Evolutionary conservation across 2,888 invertebrate genomes (phyloP), one percentile per base, ranked within the genome.

Genomic region (Formica aserva): DNA sequence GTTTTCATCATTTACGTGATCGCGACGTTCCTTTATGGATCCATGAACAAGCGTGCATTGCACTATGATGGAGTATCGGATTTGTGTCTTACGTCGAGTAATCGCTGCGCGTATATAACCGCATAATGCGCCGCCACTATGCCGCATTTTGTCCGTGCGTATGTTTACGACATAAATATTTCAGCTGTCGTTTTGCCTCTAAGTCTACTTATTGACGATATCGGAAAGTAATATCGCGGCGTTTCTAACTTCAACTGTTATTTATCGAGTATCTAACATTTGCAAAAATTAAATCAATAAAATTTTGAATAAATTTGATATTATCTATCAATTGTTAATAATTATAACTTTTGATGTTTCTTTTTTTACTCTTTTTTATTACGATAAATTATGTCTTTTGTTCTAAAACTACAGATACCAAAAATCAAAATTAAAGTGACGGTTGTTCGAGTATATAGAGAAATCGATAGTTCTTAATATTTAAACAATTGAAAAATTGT

Each of bases 1-100:
- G 86, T 90, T 90, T 88, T 89, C 90, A 88, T 90, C 88, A 90
- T 90, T 90, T 90, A 88, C 87, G 86, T 90, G 90, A 90, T 90
- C 90, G 85, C 87, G 87, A 82, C 87, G 83, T 87, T 89, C 89
- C 90, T 89, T 90, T 89, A 90, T 86, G 82, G 90, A 86, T 84
- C 77, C 84, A 76, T 83, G 90, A 88, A 90, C 88, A 88, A 90
- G 87, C 87, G 80, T 78, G 80, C 88, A 60, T 87, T 84, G 78
- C 76, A n/a, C 22, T 55, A 75, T 88, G 90, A 90, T 86, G 82
- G 76, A 87, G 90, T 83, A 87, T 90, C 85, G 88, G 90, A 90
- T 90, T 90, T 90, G 86, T 86, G 82, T 86, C 80, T 86, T 87
- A 83, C 87, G 86, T 86, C 88, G 86, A 90, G 84, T 86, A 88